Evolutionary conservation across 2,113 vertebrate genomes (phyloP).

Genomic region (Charadrius vociferus): DNA sequence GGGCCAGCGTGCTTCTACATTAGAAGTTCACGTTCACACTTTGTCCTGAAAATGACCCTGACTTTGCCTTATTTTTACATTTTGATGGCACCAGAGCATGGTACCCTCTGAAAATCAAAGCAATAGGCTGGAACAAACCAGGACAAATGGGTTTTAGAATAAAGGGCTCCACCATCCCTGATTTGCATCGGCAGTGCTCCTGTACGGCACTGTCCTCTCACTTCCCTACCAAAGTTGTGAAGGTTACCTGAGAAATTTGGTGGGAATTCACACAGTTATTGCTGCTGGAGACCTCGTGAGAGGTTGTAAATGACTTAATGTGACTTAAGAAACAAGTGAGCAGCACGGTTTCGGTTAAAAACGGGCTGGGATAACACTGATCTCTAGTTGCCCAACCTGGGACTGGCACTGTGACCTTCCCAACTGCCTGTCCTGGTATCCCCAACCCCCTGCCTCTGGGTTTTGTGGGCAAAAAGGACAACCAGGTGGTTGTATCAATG

Average conservation of each 20-base stretch:
- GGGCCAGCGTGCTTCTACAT: rapidly evolving
- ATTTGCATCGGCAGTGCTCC: rapidly evolving
- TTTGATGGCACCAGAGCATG: rapidly evolving
- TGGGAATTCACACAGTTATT: not conserved
- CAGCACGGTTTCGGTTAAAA: not conserved
- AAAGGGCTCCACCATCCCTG: rapidly evolving
- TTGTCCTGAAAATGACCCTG: not conserved
- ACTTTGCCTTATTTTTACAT: not conserved
- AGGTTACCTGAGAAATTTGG: not conserved
- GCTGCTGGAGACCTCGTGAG: not conserved
- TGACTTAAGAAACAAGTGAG: not conserved
- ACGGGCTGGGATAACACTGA: rapidly evolving
- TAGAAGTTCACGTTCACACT: rapidly evolving
- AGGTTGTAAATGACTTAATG: not conserved
- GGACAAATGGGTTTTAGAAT: not conserved
- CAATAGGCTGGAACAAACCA: not conserved
- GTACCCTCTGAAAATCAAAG: not conserved
- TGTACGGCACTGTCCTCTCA: rapidly evolving
- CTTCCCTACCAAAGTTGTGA: not conserved
- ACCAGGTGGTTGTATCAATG: not conserved
- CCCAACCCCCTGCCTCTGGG: not conserved
- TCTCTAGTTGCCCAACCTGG: not conserved
- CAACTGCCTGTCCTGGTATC: not conserved
- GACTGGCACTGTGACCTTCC: not conserved
- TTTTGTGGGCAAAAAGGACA: no score